Base-by-base conservation (phyloP, 2,113 vertebrate species). In the Columba livia region DNA sequence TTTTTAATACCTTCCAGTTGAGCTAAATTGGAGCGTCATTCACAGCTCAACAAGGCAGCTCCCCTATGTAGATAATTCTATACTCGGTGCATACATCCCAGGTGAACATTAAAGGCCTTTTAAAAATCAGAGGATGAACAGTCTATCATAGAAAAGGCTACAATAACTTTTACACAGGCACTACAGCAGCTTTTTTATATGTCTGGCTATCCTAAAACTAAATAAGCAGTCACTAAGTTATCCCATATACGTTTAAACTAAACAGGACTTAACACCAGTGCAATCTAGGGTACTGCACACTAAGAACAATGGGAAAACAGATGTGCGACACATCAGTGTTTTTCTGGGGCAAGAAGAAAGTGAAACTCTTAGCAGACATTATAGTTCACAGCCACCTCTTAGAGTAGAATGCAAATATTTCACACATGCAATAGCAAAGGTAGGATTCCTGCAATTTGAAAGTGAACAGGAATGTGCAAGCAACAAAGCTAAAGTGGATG, bases 401-500 rank as follows among this genome's bases (percentile, higher is more conserved):
- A 60, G 53, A 71, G 44, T 74, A 79, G 32, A 69, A 92, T 8
- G n/a, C 64, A 94, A 83, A 50, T 85, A 88, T 88, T 21, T 73
- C 25, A 66, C 21, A n/a, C 3, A 13, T 1, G 0, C 48, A 82
- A 57, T 1, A 61, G 66, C 50, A 74, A 67, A 82, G 15, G 12
- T 12, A 75, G 50, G n/a, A 96, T 60, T 65, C 44, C 50, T 54
- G 54, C 38, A 75, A 84, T 36, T 65, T 75, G 31, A 51, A 88
- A 92, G n/a, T 6, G 12, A 92, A 93, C 40, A 85, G 66, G 34
- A 77, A 93, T 61, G 51, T 42, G 34, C 24, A 60, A 79, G 3
- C 26, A n/a, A 81, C 66, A 89, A 36, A 51, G 58, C 17, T 44
- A 32, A 88, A 80, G 36, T 11, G 15, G 70, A 56, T 23, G 25